A percentile compares a stretch with the other conserved stretches of the same genome.
Evolutionary conservation across 2,888 invertebrate species (phyloP).

Genomic region (Apamea sordens): DNA sequence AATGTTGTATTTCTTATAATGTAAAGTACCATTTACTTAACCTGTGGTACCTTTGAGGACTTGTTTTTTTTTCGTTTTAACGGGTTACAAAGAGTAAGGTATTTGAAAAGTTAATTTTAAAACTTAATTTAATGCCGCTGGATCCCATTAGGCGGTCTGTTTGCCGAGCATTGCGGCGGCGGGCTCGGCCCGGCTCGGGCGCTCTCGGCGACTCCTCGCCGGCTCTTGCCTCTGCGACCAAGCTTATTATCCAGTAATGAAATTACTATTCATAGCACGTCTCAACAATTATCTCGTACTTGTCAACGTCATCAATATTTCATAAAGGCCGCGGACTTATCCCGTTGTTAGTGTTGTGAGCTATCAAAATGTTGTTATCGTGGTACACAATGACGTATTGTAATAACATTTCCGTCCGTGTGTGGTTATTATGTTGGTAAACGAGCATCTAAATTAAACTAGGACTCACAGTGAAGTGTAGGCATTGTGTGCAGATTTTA

Average conservation of each 20-base stretch:
- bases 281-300: slow-evolving; percentile 77
- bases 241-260: slow-evolving; percentile 74
- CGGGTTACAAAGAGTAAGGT: slow-evolving; percentile 65
- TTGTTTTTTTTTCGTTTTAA: slow-evolving; percentile 56
- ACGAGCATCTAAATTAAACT: slow-evolving; percentile 66
- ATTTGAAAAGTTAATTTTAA: slow-evolving; percentile 75
- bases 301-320: slow-evolving; percentile 75
- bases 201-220: slow-evolving; percentile 27
- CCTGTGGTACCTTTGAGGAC: slow-evolving; percentile 46
- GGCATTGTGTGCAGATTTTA: slow-evolving; percentile 52
- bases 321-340: slow-evolving; percentile 63
- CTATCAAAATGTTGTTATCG: slow-evolving; percentile 45
- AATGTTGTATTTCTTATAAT: slow-evolving; percentile 58
- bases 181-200: slow-evolving; percentile 33
- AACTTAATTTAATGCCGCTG: slow-evolving; percentile 73
- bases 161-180: slow-evolving; percentile 70
- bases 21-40: slow-evolving; percentile 55
- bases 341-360: slow-evolving; percentile 52
- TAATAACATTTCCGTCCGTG: slow-evolving; percentile 62
- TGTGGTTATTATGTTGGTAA: slow-evolving; percentile 57
- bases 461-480: slow-evolving; percentile 46
- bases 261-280: slow-evolving; percentile 83
- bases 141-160: slow-evolving; percentile 76
- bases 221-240: slow-evolving; percentile 54
- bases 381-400: slow-evolving; percentile 51